These are phyloP conservation scores for Eretmochelys imbricata DNA, from an alignment of 2,113 vertebrate genomes.

Conservation along the genomic window DNA sequence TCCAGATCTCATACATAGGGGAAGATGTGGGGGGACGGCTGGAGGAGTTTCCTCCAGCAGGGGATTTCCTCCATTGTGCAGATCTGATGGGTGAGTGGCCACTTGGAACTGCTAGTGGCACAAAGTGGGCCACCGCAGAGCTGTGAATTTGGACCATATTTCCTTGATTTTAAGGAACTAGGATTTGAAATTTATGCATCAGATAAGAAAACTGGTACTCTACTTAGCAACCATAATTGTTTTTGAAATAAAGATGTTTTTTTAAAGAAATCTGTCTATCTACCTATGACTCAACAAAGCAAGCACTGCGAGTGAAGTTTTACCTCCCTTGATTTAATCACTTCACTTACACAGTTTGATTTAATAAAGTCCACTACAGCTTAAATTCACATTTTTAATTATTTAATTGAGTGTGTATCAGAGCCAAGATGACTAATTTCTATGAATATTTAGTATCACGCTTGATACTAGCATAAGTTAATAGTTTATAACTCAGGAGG, in stretches of 20 bases:
- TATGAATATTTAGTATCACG: not conserved
- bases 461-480: not conserved
- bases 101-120: not conserved
- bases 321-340: not conserved
- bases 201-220: not conserved
- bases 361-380: not conserved
- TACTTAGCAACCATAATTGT: not conserved
- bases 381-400: not conserved
- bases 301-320: not conserved
- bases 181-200: not conserved
- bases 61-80: not conserved
- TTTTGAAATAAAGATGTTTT: not conserved
- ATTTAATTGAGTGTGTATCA: not conserved
- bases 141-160: not conserved
- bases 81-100: no score
- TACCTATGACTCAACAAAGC: not conserved
- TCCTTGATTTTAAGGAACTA: not conserved
- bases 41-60: not conserved
- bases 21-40: not conserved
- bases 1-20: not conserved
- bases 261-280: not conserved
- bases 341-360: not conserved
- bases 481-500: not conserved
- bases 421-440: not conserved
- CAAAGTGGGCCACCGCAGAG: not conserved